Evolutionary conservation across 2,797 vertebrate species (phyloP).

Genomic region (Acomys russatus): DNA sequence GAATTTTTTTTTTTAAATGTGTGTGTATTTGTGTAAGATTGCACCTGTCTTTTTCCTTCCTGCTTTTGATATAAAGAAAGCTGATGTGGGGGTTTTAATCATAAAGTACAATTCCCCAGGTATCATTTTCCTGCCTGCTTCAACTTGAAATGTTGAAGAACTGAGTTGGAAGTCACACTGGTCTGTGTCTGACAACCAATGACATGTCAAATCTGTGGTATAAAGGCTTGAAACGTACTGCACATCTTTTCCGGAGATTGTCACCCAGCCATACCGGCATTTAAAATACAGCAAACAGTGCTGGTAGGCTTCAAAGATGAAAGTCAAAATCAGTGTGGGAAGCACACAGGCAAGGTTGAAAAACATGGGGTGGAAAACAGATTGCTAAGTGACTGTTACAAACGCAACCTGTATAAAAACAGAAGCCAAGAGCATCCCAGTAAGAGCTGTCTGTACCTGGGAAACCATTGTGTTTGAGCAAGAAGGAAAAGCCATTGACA

Average conservation of each 20-base stretch:
- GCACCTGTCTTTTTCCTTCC: background rate
- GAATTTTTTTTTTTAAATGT: slow-evolving; percentile 14
- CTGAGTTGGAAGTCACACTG: slow-evolving; percentile 57
- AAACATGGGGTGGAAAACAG: background rate
- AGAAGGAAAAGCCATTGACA: background rate
- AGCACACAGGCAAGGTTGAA: background rate
- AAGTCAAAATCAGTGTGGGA: slow-evolving; percentile 48
- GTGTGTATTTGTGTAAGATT: slow-evolving; percentile 57
- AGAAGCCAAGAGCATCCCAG: slow-evolving; percentile 3
- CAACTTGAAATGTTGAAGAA: slow-evolving; percentile 55
- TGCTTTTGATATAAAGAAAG: slow-evolving; percentile 54
- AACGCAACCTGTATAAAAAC: slow-evolving; percentile 62
- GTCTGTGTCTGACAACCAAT: slow-evolving; percentile 53
- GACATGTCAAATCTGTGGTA: slow-evolving; percentile 49
- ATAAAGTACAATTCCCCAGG: slow-evolving; percentile 67
- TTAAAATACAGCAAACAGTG: slow-evolving; percentile 68
- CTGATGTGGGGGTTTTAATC: slow-evolving; percentile 63
- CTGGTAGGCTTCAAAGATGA: slow-evolving; percentile 52
- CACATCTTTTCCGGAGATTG: slow-evolving; percentile 21
- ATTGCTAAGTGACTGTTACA: slow-evolving; percentile 53
- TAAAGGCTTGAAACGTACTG: slow-evolving; percentile 53
- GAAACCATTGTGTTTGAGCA: background rate
- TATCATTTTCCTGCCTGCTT: slow-evolving; percentile 33
- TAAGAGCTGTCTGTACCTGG: slow-evolving; percentile 19
- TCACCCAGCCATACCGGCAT: slow-evolving; percentile 47